phyloP scores from a whole-genome alignment of 2,888 invertebrate genomes.

The Drosophila melanocephala region DNA sequence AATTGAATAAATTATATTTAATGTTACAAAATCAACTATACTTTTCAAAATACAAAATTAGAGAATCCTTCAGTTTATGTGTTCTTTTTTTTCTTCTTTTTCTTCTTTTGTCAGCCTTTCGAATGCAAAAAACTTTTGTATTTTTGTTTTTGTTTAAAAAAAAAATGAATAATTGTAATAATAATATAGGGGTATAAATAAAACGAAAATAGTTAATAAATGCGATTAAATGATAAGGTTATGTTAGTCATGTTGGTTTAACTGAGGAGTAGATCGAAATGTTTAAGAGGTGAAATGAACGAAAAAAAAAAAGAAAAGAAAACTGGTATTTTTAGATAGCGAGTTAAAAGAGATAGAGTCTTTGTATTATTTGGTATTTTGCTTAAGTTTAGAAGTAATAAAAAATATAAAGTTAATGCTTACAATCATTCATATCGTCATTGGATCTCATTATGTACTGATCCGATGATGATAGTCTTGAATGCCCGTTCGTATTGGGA shows the following conservation, averaged over 20 bases:
- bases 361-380: slow-evolving; percentile 55
- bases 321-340: slow-evolving; percentile 76
- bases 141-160: slow-evolving; percentile 41
- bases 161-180: background rate
- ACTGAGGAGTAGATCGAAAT: slow-evolving; percentile 53
- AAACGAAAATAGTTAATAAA: slow-evolving; percentile 41
- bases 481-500: slow-evolving; percentile 86
- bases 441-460: slow-evolving; percentile 86
- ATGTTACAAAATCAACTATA: slow-evolving; percentile 49
- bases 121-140: slow-evolving; percentile 62
- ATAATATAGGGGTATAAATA: slow-evolving; percentile 9
- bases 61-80: slow-evolving; percentile 53
- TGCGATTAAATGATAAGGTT: slow-evolving; percentile 60
- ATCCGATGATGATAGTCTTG: slow-evolving; percentile 86
- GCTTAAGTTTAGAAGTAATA: slow-evolving; percentile 62
- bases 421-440: slow-evolving; percentile 86
- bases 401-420: slow-evolving; percentile 84
- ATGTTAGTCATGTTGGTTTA: slow-evolving; percentile 75
- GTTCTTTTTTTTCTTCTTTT: slow-evolving; percentile 58
- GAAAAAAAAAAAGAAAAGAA: slow-evolving; percentile 23
- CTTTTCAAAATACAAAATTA: slow-evolving; percentile 44
- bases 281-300: slow-evolving; percentile 55
- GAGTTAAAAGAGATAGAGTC: slow-evolving; percentile 72
- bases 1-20: slow-evolving; percentile 28
- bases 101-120: slow-evolving; percentile 53